These are phyloP conservation scores for Rhizoglyphus robini DNA, from an alignment of 1,140 invertebrate species.

Conservation along the genomic window DNA sequence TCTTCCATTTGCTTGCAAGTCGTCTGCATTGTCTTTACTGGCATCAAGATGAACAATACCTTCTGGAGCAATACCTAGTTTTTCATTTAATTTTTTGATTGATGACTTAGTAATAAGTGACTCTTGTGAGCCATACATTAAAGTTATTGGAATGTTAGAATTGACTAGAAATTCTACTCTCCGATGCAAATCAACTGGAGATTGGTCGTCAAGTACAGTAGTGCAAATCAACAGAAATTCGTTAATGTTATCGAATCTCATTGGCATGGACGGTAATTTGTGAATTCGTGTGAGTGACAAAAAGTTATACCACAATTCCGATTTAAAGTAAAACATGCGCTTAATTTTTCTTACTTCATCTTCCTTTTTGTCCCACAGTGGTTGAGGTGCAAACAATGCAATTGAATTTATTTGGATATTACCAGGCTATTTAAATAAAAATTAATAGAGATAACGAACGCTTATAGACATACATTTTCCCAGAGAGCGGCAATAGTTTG, in stretches of 20 bases:
- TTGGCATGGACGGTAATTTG: background rate
- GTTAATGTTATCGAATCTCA: background rate
- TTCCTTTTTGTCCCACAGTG: background rate
- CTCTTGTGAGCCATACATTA: slow-evolving; percentile 1
- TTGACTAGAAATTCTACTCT: background rate
- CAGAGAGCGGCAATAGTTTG: background rate
- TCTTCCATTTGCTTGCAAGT: background rate
- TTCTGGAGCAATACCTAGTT: background rate
- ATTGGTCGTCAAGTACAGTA: background rate
- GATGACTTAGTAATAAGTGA: background rate
- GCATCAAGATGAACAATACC: background rate
- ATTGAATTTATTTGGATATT: background rate
- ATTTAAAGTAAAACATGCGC: background rate
- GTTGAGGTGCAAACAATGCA: background rate
- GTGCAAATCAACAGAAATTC: slow-evolving; percentile 1
- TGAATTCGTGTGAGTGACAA: background rate
- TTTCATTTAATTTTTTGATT: background rate
- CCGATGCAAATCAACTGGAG: background rate
- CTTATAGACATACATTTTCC: background rate
- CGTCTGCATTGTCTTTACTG: background rate
- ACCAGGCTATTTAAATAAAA: slow-evolving; percentile 1
- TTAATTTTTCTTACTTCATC: background rate
- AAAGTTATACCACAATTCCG: slow-evolving; percentile 13
- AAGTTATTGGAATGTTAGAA: background rate
- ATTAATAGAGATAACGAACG: background rate